phyloP scores from a whole-genome alignment of 2,888 invertebrate genomes.

The Lithophane semibrunnea region DNA sequence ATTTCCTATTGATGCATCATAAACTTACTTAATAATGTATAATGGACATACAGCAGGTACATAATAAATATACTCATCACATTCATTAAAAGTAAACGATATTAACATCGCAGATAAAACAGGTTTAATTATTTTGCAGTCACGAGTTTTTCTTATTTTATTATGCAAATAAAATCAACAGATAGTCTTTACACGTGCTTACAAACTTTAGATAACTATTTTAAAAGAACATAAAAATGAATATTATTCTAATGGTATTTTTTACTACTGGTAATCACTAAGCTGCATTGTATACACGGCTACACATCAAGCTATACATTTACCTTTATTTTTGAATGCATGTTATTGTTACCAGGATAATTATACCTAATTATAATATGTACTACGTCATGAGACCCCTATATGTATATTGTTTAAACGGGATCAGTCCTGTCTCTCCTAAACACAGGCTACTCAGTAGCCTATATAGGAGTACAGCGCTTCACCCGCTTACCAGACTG shows the following conservation, averaged over 20 bases:
- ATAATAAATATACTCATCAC: slow-evolving; percentile 25
- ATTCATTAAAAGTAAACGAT: slow-evolving; percentile 30
- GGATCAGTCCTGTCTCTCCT: too few relatives aligned
- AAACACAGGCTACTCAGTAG: too few relatives aligned
- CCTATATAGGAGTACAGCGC: too few relatives aligned
- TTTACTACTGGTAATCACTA: neutral
- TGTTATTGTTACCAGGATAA: too few relatives aligned
- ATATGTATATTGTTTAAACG: too few relatives aligned
- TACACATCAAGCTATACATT: too few relatives aligned
- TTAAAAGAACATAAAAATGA: neutral
- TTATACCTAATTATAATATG: too few relatives aligned
- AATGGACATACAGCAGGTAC: neutral
- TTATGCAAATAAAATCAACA: slow-evolving; percentile 32
- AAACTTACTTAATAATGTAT: neutral
- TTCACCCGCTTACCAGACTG: too few relatives aligned
- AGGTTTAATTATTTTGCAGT: slow-evolving; percentile 40
- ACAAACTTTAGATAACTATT: slow-evolving; percentile 8
- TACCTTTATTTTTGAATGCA: too few relatives aligned
- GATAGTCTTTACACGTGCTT: slow-evolving; percentile 1
- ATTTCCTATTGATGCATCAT: neutral
- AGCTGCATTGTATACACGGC: neutral
- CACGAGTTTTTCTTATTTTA: slow-evolving; percentile 17
- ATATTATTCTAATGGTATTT: too few relatives aligned
- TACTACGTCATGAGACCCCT: too few relatives aligned
- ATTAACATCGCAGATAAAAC: slow-evolving; percentile 24